Evolutionary conservation across 2,888 invertebrate species (phyloP).

Genomic region (Glaucopsyche alexis): DNA sequence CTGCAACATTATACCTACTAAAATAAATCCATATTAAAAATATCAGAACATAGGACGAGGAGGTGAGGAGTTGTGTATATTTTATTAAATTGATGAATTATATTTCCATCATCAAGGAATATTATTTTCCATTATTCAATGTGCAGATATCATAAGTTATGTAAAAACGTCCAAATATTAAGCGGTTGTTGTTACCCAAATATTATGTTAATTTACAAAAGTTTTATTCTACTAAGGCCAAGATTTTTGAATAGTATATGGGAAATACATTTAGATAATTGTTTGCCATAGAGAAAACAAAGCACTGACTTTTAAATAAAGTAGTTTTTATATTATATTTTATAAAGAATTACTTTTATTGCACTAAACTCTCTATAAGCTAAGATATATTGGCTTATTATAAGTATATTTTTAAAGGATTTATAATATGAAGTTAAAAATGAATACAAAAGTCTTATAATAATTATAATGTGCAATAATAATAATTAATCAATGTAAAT

Average conservation of each 20-base stretch:
- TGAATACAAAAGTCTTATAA: neutral
- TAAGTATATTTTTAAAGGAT: neutral
- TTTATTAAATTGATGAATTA: neutral
- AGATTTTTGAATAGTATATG: neutral
- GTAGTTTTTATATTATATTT: neutral
- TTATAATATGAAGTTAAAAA: neutral
- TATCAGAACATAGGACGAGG: neutral
- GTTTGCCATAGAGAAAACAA: neutral
- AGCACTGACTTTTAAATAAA: neutral
- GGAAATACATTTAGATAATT: neutral
- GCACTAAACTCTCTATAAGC: conserved; percentile 21
- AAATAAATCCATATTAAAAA: neutral
- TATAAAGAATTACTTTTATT: conserved; percentile 4
- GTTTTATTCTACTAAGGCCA: conserved; percentile 13
- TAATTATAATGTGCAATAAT: neutral
- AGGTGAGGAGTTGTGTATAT: neutral
- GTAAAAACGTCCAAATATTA: conserved; percentile 1
- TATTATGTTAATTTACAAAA: neutral
- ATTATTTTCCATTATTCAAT: neutral
- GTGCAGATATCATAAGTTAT: neutral
- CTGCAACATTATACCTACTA: neutral
- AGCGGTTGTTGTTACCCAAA: neutral
- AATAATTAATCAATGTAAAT: neutral
- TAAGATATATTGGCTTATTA: conserved; percentile 6
- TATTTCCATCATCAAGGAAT: neutral